Percentiles rank a stretch among this genome's conserved stretches.
These are phyloP conservation scores for Drosophila anomelani DNA, from an alignment of 2,888 invertebrate species.

Conservation along the genomic window DNA sequence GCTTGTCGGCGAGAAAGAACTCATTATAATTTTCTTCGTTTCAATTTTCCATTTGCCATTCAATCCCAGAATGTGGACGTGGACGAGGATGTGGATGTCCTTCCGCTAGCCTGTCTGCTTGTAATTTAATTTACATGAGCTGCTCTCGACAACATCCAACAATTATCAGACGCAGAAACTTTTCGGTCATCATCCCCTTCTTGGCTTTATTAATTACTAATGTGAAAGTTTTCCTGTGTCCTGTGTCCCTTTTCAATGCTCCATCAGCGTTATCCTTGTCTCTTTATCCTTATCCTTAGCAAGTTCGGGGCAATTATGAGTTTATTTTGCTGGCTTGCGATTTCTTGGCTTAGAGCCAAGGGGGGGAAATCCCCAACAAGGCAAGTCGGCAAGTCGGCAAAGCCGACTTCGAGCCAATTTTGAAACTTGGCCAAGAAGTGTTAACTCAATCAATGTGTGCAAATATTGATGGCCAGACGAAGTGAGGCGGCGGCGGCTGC, in stretches of 20 bases:
- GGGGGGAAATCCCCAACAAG: conserved; percentile 26
- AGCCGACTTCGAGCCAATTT: conserved; percentile 45
- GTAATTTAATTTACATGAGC: conserved; percentile 73
- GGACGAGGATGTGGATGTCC: conserved; percentile 16
- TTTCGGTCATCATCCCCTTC: conserved; percentile 20
- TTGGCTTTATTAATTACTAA: conserved; percentile 67
- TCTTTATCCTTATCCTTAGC: neutral
- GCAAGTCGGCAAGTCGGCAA: conserved; percentile 35
- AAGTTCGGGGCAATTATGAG: conserved; percentile 51
- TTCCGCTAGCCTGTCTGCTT: conserved; percentile 22
- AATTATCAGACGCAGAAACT: conserved; percentile 57
- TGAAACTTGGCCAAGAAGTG: conserved; percentile 70
- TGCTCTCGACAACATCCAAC: conserved; percentile 43
- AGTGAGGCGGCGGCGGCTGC: conserved; percentile 9
- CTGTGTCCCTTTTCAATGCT: conserved; percentile 39
- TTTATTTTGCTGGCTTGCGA: conserved; percentile 45
- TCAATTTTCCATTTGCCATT: conserved; percentile 56
- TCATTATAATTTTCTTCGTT: conserved; percentile 70
- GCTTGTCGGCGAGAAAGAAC: conserved; percentile 44
- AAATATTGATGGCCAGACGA: conserved; percentile 41
- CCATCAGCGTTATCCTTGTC: conserved; percentile 21
- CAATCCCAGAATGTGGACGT: conserved; percentile 46
- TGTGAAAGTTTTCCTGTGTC: conserved; percentile 61
- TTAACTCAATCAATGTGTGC: conserved; percentile 71
- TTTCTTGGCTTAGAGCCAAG: conserved; percentile 36